Conservation (phyloP, 2,888 invertebrate genomes). For the Cylloceria caligata region DNA sequence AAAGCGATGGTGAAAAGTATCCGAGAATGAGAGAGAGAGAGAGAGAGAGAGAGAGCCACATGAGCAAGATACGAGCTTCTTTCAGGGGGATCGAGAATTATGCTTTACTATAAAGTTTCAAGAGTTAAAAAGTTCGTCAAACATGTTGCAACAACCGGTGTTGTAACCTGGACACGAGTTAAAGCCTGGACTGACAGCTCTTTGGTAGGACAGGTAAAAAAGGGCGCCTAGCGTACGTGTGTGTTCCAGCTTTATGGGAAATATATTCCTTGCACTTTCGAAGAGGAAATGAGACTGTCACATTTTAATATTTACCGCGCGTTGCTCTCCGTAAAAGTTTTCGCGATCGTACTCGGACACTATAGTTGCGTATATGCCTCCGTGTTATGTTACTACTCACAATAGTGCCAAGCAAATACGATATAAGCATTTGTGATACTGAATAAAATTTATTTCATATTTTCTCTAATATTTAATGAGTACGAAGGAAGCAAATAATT, state of each 20-base stretch:
- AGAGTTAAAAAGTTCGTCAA: slow-evolving; percentile 20
- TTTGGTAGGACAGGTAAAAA: not conserved
- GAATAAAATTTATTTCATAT: not conserved
- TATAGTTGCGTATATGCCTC: not conserved
- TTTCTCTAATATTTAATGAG: no score
- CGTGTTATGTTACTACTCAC: no score
- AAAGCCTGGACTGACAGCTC: not conserved
- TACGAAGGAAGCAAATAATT: no score
- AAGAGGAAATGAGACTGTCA: not conserved
- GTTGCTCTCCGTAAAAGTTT: not conserved
- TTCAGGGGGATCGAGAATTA: not conserved
- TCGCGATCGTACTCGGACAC: not conserved
- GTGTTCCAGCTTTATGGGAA: slow-evolving; percentile 5
- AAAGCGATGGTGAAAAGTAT: not conserved
- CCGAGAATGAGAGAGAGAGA: not conserved
- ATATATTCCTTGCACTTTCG: not conserved
- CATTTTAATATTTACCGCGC: not conserved
- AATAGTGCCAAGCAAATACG: not conserved
- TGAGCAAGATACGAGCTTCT: slow-evolving; percentile 2
- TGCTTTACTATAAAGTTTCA: not conserved
- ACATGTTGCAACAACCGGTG: not conserved
- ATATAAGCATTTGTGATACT: not conserved
- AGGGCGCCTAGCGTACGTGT: not conserved
- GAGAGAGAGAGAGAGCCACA: no score
- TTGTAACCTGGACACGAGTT: slow-evolving; percentile 4